These are phyloP conservation scores for Entomobrya multifasciata DNA, from an alignment of 2,888 invertebrate genomes.

Conservation along the genomic window DNA sequence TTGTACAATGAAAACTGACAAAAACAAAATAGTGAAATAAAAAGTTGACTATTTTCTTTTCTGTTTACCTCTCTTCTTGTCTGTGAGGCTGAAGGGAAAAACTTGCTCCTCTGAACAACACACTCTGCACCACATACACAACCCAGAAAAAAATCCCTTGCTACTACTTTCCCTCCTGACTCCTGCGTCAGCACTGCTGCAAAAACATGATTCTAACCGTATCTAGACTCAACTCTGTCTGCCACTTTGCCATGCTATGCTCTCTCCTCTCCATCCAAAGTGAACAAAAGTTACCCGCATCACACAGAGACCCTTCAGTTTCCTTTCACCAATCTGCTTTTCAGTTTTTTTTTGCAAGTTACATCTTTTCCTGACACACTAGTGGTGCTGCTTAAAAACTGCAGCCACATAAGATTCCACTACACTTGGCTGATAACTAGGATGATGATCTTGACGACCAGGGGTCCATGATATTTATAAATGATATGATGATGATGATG, in stretches of 20 bases:
- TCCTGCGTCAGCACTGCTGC: conserved; percentile 64
- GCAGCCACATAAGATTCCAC: background rate
- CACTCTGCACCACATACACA: background rate
- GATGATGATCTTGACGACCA: conserved; percentile 42
- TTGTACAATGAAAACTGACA: conserved; percentile 4
- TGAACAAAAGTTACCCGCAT: conserved; percentile 13
- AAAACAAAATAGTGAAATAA: background rate
- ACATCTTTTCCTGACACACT: background rate
- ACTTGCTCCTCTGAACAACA: conserved; percentile 18
- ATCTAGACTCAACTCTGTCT: conserved; percentile 49
- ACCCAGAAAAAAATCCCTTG: conserved; percentile 27
- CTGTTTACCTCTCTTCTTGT: background rate
- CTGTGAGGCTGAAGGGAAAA: background rate
- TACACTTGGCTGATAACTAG: background rate
- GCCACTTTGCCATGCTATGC: conserved; percentile 59
- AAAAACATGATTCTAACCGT: conserved; percentile 45
- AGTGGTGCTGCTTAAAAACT: background rate
- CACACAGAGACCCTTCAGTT: conserved; percentile 9
- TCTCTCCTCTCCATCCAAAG: too few relatives aligned
- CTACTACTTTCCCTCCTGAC: conserved; percentile 60
- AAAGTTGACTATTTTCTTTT: conserved; percentile 21
- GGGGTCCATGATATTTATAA: too few relatives aligned
- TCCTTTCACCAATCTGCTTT: conserved; percentile 9
- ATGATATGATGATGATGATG: conserved; percentile 6
- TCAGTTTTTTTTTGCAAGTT: conserved; percentile 22